These are phyloP conservation scores for Electrophaes corylata DNA, from an alignment of 2,888 invertebrate genomes.

Conservation along the genomic window DNA sequence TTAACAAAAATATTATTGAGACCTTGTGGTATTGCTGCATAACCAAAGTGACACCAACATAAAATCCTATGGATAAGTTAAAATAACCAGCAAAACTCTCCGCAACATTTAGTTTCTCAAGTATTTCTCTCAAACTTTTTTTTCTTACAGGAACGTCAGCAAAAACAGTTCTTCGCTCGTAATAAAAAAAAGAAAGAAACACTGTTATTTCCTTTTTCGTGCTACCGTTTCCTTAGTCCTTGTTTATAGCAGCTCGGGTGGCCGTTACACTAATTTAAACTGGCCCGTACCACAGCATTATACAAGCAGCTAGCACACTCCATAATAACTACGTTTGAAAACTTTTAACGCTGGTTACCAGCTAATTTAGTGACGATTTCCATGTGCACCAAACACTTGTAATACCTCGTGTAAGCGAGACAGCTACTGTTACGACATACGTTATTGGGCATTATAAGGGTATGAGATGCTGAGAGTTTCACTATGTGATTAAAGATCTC, in stretches of 20 bases:
- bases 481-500: too few species aligned
- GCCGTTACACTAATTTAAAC: conserved; percentile 37
- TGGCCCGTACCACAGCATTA: conserved; percentile 7
- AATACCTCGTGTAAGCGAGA: too few species aligned
- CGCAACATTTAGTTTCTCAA: not conserved
- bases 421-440: too few species aligned
- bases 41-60: not conserved
- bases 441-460: too few species aligned
- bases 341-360: too few species aligned
- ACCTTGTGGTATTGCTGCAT: too few species aligned
- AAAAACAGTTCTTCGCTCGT: not conserved
- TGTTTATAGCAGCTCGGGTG: conserved; percentile 21
- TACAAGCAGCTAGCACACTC: not conserved
- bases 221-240: conserved; percentile 22
- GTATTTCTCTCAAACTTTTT: not conserved
- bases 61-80: not conserved
- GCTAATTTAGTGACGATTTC: too few species aligned
- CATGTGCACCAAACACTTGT: too few species aligned
- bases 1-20: too few species aligned
- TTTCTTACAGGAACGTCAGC: not conserved
- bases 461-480: too few species aligned
- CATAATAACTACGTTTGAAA: not conserved
- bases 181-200: not conserved
- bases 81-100: not conserved
- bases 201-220: conserved; percentile 22